Evolutionary conservation across 2,888 invertebrate genomes (phyloP), one percentile per base, ranked within the genome.

Genomic region (Cremastobaeus sp.): DNA sequence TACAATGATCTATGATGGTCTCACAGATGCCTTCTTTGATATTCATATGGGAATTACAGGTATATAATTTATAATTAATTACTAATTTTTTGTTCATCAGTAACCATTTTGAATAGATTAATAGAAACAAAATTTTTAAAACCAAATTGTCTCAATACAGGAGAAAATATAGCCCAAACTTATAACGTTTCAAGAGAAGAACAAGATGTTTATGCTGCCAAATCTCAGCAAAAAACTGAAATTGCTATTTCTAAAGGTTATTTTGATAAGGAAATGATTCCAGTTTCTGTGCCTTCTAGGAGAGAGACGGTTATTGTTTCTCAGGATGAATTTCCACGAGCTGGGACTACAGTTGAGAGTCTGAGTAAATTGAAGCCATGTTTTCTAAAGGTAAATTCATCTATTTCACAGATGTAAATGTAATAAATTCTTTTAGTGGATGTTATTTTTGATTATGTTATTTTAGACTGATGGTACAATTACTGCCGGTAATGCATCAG

Each of bases 11-110:
- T 76, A 82, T 28, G 94, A 94, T 88, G 94, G 93, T 0, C 89
- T 96, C 6, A 93, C 91, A 0, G 95, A 95, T 89, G 92, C 93
- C 4, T 93, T 94, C 83, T 82, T 90, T 77, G 89, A 91, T 65
- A 90, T 92, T 64, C 94, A 93, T 82, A 96, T 96, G 95, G 95
- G 95, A 52, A 88, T 92, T 20, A 95, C 95, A 74, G 92, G 92
- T 92, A 86, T 32, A 6, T 21, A 12, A n/a, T n/a, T n/a, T n/a
- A n/a, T n/a, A n/a, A n/a, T n/a, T n/a, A n/a, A n/a, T n/a, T n/a
- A n/a, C n/a, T n/a, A n/a, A n/a, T n/a, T n/a, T n/a, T n/a, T n/a
- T n/a, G n/a, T n/a, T n/a, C n/a, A n/a, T n/a, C n/a, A n/a, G n/a
- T n/a, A n/a, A n/a, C n/a, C n/a, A n/a, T n/a, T n/a, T n/a, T n/a